These are phyloP conservation scores for Connochaetes taurinus DNA, from an alignment of 2,113 vertebrate genomes.

Conservation along the genomic window DNA sequence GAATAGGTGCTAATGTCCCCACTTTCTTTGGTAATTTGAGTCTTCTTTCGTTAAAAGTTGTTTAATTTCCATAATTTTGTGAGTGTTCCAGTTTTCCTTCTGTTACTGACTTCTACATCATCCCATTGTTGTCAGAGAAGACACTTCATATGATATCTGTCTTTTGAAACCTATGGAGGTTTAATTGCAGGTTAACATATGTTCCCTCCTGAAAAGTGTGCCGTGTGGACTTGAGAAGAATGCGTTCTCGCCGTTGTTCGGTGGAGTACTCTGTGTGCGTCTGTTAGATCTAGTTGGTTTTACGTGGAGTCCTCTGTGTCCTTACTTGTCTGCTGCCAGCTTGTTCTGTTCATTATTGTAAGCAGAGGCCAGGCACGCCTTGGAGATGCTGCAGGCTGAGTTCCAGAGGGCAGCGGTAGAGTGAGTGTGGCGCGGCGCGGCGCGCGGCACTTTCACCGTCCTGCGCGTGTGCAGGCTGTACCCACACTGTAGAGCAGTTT, in stretches of 20 bases:
- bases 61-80: neutral
- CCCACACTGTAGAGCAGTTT: rapidly evolving
- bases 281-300: neutral
- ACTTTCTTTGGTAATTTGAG: neutral
- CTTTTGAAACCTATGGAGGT: neutral
- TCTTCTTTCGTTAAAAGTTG: neutral
- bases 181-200: neutral
- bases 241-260: neutral
- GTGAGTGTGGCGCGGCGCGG: rapidly evolving
- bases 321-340: neutral
- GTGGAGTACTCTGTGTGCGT: neutral
- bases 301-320: neutral
- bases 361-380: neutral
- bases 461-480: rapidly evolving
- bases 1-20: neutral
- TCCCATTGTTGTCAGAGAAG: neutral
- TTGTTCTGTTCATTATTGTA: neutral
- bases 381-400: neutral
- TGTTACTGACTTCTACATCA: neutral
- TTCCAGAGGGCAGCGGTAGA: neutral
- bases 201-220: neutral
- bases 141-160: neutral
- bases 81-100: neutral
- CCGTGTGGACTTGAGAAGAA: neutral
- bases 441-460: rapidly evolving